Evolutionary conservation across 2,888 invertebrate genomes (phyloP).

Genomic region (Prostheceraeus crozeri): DNA sequence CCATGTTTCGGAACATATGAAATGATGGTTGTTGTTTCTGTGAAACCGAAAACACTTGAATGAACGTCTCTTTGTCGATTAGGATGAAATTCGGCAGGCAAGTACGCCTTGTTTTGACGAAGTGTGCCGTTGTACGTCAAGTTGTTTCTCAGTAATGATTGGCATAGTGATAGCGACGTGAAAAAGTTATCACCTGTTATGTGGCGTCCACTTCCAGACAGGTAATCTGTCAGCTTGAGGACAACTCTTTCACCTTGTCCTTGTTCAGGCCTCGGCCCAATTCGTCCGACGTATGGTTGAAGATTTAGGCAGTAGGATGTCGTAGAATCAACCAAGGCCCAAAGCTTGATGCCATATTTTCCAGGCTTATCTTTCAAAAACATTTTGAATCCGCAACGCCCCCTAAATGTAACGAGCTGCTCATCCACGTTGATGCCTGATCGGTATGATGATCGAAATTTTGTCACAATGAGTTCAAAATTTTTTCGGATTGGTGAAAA

Average conservation of each 20-base stretch:
- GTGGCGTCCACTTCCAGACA: conserved; percentile 9
- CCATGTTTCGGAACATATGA: no score
- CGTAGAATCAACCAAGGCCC: conserved; percentile 1
- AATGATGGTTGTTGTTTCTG: no score
- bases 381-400: conserved; percentile 7
- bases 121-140: no score
- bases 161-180: no score
- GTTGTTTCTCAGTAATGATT: no score
- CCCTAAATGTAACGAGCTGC: conserved; percentile 16
- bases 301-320: conserved; percentile 14
- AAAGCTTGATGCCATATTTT: conserved; percentile 6
- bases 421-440: conserved; percentile 3
- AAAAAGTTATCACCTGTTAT: no score
- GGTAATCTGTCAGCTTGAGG: neutral
- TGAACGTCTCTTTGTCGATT: no score
- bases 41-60: no score
- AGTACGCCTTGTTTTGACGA: no score
- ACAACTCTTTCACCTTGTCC: conserved; percentile 10
- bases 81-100: no score
- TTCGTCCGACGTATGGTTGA: conserved; percentile 15
- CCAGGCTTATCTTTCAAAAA: neutral
- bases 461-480: conserved; percentile 16
- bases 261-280: conserved; percentile 7
- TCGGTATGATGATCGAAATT: conserved; percentile 9
- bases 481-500: conserved; percentile 16